Evolutionary conservation across 2,888 invertebrate species (phyloP).

Genomic region (Dinocampus coccinellae): DNA sequence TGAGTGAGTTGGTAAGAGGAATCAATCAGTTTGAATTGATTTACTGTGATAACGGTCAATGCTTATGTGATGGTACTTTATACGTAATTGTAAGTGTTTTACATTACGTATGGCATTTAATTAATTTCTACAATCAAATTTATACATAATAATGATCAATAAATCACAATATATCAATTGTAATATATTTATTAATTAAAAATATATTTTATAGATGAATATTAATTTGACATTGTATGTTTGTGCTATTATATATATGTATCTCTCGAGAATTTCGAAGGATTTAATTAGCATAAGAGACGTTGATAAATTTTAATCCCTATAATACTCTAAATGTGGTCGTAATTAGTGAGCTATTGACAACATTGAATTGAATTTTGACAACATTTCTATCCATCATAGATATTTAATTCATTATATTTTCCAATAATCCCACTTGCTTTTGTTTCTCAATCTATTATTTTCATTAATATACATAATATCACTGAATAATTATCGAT

Average conservation of each 20-base stretch:
- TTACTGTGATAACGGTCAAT: background rate
- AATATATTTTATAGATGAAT: background rate
- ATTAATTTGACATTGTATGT: background rate
- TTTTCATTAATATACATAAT: background rate
- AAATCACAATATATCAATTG: background rate
- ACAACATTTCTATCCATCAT: slow-evolving; percentile 42
- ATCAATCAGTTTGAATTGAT: slow-evolving; percentile 13
- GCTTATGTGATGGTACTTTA: background rate
- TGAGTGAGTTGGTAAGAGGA: background rate
- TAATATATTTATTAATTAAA: background rate
- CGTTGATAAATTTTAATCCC: background rate
- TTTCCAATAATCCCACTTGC: no score
- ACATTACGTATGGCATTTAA: background rate
- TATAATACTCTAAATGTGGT: slow-evolving; percentile 39
- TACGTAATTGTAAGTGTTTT: background rate
- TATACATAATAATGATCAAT: background rate
- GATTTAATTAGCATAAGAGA: background rate
- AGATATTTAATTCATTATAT: no score
- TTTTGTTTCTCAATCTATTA: background rate
- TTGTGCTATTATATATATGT: background rate
- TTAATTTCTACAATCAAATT: background rate
- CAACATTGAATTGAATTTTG: slow-evolving; percentile 61
- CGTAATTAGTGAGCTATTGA: slow-evolving; percentile 63
- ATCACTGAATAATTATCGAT: background rate
- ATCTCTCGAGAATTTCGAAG: background rate